Evolutionary conservation across 2,797 vertebrate species (phyloP), one percentile per base, ranked within the genome.

Genomic region (Tokudaia muenninki): DNA sequence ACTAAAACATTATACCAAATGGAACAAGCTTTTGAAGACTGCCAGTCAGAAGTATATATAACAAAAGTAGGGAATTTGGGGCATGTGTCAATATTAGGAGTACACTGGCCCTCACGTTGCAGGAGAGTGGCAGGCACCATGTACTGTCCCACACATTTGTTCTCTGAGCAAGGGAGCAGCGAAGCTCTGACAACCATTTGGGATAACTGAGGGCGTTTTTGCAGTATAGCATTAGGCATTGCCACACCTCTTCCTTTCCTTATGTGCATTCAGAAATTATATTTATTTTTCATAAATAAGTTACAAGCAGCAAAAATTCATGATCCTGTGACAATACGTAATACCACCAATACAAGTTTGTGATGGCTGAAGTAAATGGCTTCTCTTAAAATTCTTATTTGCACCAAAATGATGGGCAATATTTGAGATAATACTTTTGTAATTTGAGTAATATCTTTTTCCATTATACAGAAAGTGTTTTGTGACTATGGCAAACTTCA

Each of bases 1-100:
- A 97, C 75, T 91, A 57, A 88, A 91, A 94, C 93, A 98, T 98
- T 98, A 97, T 95, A 93, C 90, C 96, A 98, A 98, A 97, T 97
- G 96, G 97, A 98, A 97, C 94, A 41, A 96, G 94, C 97, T 96
- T 94, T 93, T 96, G 61, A 94, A 97, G 65, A 78, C 93, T 92
- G 86, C 94, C 87, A 94, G 52, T 21, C 75, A 93, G 72, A 97
- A 97, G 92, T 4, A 93, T 94, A 77, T 78, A 87, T 91, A 84
- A 82, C 92, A 95, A 83, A 90, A 92, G 52, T 55, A 87, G 87
- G 72, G 47, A 95, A 96, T 97, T 95, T 95, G 31, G 34, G 34
- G 67, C 12, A 31, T 91, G 88, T 37, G 79, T 65, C 50, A 94
- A 87, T 37, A 79, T 41, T 77, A 93, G 70, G 70, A 74, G 80